Evolutionary conservation across 2,797 vertebrate species (phyloP).

Genomic region (Eulemur coronatus): DNA sequence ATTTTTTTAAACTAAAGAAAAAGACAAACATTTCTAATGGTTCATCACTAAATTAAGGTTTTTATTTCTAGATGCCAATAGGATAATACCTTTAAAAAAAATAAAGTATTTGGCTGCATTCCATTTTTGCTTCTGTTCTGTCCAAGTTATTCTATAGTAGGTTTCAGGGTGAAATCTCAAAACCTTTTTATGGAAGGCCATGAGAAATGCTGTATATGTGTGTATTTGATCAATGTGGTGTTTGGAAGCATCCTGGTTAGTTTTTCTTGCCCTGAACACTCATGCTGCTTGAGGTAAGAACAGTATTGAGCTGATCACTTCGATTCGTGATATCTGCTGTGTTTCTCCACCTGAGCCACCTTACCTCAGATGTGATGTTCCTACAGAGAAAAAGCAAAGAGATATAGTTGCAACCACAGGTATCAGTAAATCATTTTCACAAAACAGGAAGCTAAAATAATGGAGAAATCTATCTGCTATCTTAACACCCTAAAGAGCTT

Average conservation of each 20-base stretch:
- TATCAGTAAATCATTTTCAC: background rate
- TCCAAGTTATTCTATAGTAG: background rate
- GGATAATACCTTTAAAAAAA: background rate
- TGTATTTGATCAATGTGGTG: background rate
- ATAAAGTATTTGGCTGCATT: background rate
- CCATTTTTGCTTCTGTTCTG: background rate
- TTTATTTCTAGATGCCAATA: background rate
- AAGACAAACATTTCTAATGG: background rate
- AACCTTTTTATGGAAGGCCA: background rate
- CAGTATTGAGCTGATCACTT: background rate
- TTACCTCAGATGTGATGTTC: background rate
- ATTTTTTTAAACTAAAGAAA: background rate
- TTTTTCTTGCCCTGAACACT: background rate
- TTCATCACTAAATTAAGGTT: background rate
- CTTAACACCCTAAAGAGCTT: conserved; percentile 62
- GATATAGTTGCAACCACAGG: background rate
- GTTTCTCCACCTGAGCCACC: background rate
- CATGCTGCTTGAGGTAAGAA: background rate
- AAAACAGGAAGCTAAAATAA: background rate
- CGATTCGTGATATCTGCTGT: background rate
- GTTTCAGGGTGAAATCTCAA: background rate
- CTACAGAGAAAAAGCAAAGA: background rate
- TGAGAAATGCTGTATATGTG: fast-evolving
- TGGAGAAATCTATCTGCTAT: conserved; percentile 44
- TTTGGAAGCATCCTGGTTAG: background rate